Conservation (phyloP, 2,113 vertebrate species). For the Dolichotis patagonum region DNA sequence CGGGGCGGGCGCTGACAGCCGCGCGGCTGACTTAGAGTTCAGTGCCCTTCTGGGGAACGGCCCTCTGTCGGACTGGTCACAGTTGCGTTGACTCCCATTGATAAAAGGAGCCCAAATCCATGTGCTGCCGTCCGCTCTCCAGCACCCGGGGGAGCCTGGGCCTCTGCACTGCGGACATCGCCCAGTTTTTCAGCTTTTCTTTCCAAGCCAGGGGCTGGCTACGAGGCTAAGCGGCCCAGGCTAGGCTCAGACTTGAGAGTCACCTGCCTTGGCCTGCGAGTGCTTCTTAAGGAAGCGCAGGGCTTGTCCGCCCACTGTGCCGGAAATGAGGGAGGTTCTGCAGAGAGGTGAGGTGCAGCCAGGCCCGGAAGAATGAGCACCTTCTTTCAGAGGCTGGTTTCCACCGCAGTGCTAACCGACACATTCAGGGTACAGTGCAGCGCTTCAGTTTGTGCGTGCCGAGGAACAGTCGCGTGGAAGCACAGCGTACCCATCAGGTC, state of each 20-base stretch:
- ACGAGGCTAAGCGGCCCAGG: background rate
- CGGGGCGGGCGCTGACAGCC: background rate
- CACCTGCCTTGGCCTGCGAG: background rate
- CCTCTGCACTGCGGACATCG: background rate
- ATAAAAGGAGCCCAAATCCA: background rate
- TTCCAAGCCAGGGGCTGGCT: background rate
- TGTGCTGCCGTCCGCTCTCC: background rate
- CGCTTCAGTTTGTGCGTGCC: too few species aligned
- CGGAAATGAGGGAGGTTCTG: background rate
- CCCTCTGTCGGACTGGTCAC: background rate
- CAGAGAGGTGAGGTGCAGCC: background rate
- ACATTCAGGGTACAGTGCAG: too few species aligned
- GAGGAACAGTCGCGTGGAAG: rapidly evolving
- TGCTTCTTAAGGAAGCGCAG: background rate
- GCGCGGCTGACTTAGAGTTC: background rate
- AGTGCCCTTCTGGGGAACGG: background rate
- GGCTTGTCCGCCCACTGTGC: background rate
- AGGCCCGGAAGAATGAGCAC: background rate
- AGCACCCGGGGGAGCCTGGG: background rate
- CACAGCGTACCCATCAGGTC: too few species aligned
- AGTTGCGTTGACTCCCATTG: background rate
- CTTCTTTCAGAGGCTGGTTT: background rate
- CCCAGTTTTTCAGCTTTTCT: background rate
- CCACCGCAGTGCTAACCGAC: background rate
- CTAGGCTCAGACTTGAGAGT: background rate